Evolutionary conservation across 2,113 vertebrate species (phyloP).

Genomic region (Conger conger): DNA sequence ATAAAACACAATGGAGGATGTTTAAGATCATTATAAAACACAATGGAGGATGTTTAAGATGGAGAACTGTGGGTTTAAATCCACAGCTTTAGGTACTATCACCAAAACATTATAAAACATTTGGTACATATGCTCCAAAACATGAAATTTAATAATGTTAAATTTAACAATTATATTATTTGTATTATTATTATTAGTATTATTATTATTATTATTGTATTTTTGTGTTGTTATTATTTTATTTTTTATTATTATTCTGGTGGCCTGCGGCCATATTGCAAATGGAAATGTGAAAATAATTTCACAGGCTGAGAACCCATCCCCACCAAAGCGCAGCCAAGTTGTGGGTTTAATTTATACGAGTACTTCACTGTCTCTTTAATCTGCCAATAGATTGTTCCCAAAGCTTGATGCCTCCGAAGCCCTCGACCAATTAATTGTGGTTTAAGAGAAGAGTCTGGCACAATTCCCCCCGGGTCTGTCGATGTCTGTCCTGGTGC

Average conservation of each 20-base stretch:
- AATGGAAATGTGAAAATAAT: slow-evolving; percentile 51
- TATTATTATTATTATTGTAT: not conserved
- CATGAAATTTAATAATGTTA: not conserved
- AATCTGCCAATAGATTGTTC: slow-evolving; percentile 64
- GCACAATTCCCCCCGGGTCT: not conserved
- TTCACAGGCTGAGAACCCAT: slow-evolving; percentile 57
- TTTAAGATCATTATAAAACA: not conserved
- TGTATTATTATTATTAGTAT: not conserved
- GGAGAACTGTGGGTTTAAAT: no score
- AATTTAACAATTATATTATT: not conserved
- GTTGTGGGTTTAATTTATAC: slow-evolving; percentile 63
- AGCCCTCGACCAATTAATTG: slow-evolving; percentile 74
- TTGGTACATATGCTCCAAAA: no score
- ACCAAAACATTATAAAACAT: no score
- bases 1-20: not conserved
- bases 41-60: not conserved
- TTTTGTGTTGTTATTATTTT: no score
- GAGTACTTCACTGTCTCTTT: slow-evolving; percentile 67
- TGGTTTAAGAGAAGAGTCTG: slow-evolving; percentile 50
- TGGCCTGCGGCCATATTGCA: slow-evolving; percentile 31
- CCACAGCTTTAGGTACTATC: no score
- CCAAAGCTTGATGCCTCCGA: slow-evolving; percentile 64
- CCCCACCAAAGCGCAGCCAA: not conserved
- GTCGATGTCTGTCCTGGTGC: not conserved
- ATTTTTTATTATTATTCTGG: not conserved